phyloP scores from a whole-genome alignment of 2,797 vertebrate species.

The Lutjanus argentimaculatus region DNA sequence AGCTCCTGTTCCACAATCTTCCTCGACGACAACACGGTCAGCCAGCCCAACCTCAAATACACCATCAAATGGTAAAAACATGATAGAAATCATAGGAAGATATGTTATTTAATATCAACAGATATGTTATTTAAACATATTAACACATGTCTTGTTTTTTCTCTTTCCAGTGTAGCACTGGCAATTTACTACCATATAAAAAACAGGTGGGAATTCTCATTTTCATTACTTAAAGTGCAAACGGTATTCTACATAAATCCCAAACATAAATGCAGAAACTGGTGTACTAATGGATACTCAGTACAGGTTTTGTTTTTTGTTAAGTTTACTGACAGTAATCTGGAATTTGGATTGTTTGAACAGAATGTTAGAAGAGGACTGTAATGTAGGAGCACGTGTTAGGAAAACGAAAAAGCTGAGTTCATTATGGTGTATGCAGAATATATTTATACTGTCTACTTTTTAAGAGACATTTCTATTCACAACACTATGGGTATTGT shows the following conservation, averaged over 20 bases:
- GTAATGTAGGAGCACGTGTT: not conserved
- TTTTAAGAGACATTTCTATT: not conserved
- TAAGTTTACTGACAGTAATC: no score
- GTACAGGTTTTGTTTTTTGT: no score
- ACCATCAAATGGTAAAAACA: slow-evolving; percentile 96
- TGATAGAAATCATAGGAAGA: no score
- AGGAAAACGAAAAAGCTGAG: not conserved
- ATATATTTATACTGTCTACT: not conserved
- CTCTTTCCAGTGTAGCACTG: slow-evolving; percentile 93
- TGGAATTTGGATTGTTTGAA: not conserved
- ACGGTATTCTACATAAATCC: not conserved
- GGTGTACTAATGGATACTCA: no score
- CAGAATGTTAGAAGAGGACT: not conserved
- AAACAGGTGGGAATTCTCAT: slow-evolving; percentile 90
- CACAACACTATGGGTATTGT: not conserved
- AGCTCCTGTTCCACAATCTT: slow-evolving; percentile 99
- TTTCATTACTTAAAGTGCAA: not conserved
- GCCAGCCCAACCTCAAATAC: slow-evolving; percentile 98
- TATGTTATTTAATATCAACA: not conserved
- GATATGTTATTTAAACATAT: not conserved
- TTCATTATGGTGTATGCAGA: no score
- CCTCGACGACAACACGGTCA: slow-evolving; percentile 98
- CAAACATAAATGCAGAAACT: no score
- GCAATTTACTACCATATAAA: slow-evolving; percentile 99
- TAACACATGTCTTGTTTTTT: not conserved